These are phyloP conservation scores for Conchocele bisecta DNA, from an alignment of 2,888 invertebrate genomes.

Conservation along the genomic window DNA sequence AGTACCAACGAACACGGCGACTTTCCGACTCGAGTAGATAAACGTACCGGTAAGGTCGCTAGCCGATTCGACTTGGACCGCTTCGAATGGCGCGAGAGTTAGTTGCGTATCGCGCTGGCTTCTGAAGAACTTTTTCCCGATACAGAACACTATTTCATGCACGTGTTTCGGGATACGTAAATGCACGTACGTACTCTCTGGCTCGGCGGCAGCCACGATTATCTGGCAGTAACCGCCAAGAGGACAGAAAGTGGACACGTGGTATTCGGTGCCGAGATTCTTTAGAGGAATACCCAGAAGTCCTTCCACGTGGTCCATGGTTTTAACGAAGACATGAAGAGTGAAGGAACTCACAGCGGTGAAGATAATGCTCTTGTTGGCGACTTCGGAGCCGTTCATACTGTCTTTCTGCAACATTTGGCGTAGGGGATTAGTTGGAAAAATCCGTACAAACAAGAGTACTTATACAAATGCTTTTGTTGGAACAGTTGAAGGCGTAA, in stretches of 20 bases:
- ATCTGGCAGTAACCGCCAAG: conserved; percentile 46
- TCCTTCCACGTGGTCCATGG: conserved; percentile 29
- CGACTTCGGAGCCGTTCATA: conserved; percentile 32
- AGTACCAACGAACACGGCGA: conserved; percentile 44
- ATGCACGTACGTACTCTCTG: conserved; percentile 9
- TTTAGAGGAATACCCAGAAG: conserved; percentile 35
- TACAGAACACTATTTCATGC: conserved; percentile 17
- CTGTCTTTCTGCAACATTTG: not conserved
- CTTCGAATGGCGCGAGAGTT: conserved; percentile 24
- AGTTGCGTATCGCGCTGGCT: conserved; percentile 3
- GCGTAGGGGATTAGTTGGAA: too few species aligned
- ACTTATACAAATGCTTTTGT: too few species aligned
- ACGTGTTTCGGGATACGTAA: conserved; percentile 17
- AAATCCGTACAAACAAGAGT: too few species aligned
- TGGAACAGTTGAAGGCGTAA: too few species aligned
- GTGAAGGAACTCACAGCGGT: not conserved
- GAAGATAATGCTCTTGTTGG: conserved; percentile 37
- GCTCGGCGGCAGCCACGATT: conserved; percentile 26
- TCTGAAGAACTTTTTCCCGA: conserved; percentile 13
- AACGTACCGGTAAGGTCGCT: conserved; percentile 41
- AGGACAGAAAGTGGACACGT: conserved; percentile 41
- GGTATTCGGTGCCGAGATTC: conserved; percentile 12
- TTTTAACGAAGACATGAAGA: conserved; percentile 33
- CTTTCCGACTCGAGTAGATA: conserved; percentile 34
- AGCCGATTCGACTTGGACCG: conserved; percentile 34